Evolutionary conservation across 2,797 vertebrate genomes (phyloP).

Genomic region (Sebastolobus altivelis): DNA sequence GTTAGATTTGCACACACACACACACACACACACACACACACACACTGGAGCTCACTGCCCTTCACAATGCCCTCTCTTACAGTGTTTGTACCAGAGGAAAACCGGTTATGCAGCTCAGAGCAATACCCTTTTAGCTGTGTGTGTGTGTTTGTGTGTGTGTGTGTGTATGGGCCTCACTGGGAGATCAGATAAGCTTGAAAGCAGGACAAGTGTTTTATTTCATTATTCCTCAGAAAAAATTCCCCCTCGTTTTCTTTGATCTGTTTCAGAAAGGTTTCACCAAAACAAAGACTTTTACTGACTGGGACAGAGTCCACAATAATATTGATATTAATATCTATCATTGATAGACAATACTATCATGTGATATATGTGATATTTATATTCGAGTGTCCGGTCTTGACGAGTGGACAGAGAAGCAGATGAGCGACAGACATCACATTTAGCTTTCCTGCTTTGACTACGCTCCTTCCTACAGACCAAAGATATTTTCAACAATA

Average conservation of each 20-base stretch:
- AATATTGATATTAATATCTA: background rate
- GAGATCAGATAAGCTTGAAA: conserved; percentile 35
- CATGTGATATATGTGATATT: background rate
- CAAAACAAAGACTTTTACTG: background rate
- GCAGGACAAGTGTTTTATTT: conserved; percentile 21
- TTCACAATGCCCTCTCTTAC: conserved; percentile 32
- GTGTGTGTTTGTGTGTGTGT: conserved; percentile 1
- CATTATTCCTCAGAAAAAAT: conserved; percentile 4
- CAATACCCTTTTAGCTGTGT: conserved; percentile 4
- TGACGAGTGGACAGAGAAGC: background rate
- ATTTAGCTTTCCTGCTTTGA: conserved; percentile 27
- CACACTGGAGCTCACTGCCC: conserved; percentile 24
- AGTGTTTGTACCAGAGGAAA: conserved; percentile 37
- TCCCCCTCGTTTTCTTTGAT: conserved; percentile 1
- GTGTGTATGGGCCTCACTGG: background rate
- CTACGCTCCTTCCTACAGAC: background rate
- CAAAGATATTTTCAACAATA: conserved; percentile 20
- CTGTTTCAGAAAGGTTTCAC: conserved; percentile 1
- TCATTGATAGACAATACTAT: background rate
- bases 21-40: conserved; percentile 7
- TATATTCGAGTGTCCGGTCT: background rate
- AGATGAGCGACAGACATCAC: background rate
- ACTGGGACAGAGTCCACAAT: background rate
- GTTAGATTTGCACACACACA: conserved; percentile 20
- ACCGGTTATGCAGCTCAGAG: conserved; percentile 45